phyloP scores from a whole-genome alignment of 1,140 invertebrate genomes.

The Calephelis virginiensis region DNA sequence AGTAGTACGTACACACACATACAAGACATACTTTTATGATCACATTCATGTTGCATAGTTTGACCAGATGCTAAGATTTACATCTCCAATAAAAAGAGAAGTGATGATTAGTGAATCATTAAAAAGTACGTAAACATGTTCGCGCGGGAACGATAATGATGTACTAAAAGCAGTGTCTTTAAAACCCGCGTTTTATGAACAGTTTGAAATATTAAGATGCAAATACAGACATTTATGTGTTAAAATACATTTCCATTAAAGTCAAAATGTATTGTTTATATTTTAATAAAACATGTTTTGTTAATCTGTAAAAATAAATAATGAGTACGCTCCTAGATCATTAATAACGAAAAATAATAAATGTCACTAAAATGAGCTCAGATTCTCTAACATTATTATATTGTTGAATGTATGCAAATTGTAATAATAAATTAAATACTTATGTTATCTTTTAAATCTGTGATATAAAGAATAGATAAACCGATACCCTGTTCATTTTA shows the following conservation, averaged over 20 bases:
- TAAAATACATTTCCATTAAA: background rate
- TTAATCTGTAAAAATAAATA: background rate
- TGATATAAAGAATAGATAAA: too few relatives aligned
- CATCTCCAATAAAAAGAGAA: conserved; percentile 28
- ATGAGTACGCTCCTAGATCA: too few relatives aligned
- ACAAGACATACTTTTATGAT: background rate
- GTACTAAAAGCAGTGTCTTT: conserved; percentile 48
- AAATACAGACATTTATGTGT: conserved; percentile 8
- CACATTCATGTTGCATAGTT: conserved; percentile 1
- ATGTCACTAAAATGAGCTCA: too few relatives aligned
- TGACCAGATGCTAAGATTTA: conserved; percentile 20
- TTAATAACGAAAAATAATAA: too few relatives aligned
- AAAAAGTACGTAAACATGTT: conserved; percentile 47
- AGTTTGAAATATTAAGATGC: conserved; percentile 12
- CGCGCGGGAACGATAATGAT: conserved; percentile 48
- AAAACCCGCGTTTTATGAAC: conserved; percentile 27
- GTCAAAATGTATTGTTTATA: background rate
- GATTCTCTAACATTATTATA: too few relatives aligned
- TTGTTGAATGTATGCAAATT: too few relatives aligned
- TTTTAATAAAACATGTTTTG: background rate
- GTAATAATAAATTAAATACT: too few relatives aligned
- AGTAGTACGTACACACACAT: background rate
- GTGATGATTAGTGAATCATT: conserved; percentile 54
- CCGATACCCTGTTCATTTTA: too few relatives aligned
- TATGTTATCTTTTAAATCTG: too few relatives aligned